Base-by-base conservation (phyloP, 2,888 invertebrate genomes). In the Athalia circularis region DNA sequence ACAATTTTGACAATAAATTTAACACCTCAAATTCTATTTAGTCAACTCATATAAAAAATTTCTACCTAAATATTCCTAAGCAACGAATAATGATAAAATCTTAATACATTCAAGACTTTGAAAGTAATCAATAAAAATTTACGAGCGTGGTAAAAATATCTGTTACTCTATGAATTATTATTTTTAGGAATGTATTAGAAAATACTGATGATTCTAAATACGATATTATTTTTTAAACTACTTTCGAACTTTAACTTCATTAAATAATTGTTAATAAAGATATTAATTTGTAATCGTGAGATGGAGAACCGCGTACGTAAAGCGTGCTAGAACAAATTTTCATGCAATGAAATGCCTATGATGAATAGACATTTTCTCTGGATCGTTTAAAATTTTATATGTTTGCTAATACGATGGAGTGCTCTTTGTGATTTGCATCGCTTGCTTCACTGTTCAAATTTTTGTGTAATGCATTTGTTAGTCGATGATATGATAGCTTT, bases 341-440 rank as follows among this genome's bases (percentile, higher is more conserved):
- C 54, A 70, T 57, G 43, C 70, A 57, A 45, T 70, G 70, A 45
- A 70, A 70, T 43, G 70, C 70, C 54, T 70, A 54, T 57, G 70
- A 45, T 70, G 43, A 70, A 70, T 57, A 43, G 57, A 70, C 57
- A 57, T 70, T 70, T 52, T 15, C 11, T 65, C 13, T 67, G 4
- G 47, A 15, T 67, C 8, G 15, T 8, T 67, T 67, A 67, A 3
- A 67, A 67, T 50, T 48, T 48, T 50, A 67, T 50, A 67, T 50
- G 13, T 11, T 67, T 50, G 15, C 47, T 67, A 50, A 67, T 67
- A 67, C 67, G 50, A 67, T 67, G 8, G 8, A 50, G 48, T 29
- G 29, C 29, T 29, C 29, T 29, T 29, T 29, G 1, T 29, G 29
- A 29, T 29, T 29, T 29, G 29, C 29, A 29, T 29, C 29, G 29